phyloP scores from a whole-genome alignment of 2,797 vertebrate genomes.

The Glossophaga mutica region DNA sequence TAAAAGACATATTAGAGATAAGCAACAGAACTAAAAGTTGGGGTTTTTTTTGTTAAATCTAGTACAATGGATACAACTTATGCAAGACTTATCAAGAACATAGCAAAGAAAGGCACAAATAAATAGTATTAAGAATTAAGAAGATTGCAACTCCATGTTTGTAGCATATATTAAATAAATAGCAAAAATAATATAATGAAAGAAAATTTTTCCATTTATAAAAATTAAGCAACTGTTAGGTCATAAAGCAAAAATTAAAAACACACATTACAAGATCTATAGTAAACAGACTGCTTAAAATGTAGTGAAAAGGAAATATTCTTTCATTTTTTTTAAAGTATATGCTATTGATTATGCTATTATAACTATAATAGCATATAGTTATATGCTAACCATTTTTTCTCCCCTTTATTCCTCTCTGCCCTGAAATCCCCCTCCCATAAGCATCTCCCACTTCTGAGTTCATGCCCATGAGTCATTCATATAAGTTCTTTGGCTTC shows the following conservation, averaged over 20 bases:
- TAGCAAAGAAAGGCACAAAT: neutral
- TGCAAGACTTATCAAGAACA: neutral
- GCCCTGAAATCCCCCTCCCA: too few species aligned
- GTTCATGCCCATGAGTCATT: too few species aligned
- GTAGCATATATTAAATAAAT: neutral
- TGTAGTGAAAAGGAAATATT: neutral
- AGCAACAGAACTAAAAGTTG: neutral
- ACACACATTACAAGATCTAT: neutral
- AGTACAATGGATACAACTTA: neutral
- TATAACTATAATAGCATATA: too few species aligned
- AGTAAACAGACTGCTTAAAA: neutral
- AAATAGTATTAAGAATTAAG: neutral
- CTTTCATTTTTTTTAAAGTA: neutral
- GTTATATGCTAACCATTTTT: too few species aligned
- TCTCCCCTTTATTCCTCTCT: too few species aligned
- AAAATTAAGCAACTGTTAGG: neutral
- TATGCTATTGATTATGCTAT: neutral
- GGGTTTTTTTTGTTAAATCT: neutral
- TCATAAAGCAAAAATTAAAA: neutral
- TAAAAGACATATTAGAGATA: neutral
- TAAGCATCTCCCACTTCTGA: too few species aligned
- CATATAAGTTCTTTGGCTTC: too few species aligned
- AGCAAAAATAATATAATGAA: neutral
- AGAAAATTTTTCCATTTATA: neutral
- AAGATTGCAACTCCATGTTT: neutral